A percentile compares a stretch with the other conserved stretches of the same genome.
These are phyloP conservation scores for Caenorhabditis wallacei DNA, from an alignment of 2,888 invertebrate species.

Conservation along the genomic window DNA sequence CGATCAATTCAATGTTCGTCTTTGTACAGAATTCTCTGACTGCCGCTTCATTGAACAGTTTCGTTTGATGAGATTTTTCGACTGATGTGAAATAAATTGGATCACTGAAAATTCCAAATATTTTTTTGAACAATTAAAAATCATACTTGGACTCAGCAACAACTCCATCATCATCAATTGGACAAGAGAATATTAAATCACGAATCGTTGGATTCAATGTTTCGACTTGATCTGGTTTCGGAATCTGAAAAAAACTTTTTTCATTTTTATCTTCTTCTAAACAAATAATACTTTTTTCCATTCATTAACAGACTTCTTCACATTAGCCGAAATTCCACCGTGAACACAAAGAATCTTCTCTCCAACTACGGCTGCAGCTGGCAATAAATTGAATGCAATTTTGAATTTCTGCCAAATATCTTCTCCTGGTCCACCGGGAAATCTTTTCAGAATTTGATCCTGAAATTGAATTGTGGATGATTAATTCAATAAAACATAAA, in stretches of 20 bases:
- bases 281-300: slow-evolving; percentile 17
- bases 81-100: background rate
- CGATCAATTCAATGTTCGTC: slow-evolving; percentile 32
- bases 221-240: background rate
- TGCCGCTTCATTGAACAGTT: slow-evolving; percentile 34
- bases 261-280: background rate
- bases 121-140: background rate
- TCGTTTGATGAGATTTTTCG: background rate
- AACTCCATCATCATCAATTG: slow-evolving; percentile 17
- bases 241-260: slow-evolving; percentile 4
- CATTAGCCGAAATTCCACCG: slow-evolving; percentile 30
- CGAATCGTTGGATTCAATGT: background rate
- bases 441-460: slow-evolving; percentile 16
- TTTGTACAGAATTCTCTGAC: slow-evolving; percentile 28
- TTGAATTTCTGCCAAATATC: slow-evolving; percentile 35
- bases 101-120: slow-evolving; percentile 10
- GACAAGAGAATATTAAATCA: slow-evolving; percentile 31
- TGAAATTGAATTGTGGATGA: background rate
- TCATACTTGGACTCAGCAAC: slow-evolving; percentile 20
- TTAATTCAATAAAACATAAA: background rate
- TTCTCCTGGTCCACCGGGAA: background rate
- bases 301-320: slow-evolving; percentile 1
- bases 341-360: slow-evolving; percentile 48
- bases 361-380: slow-evolving; percentile 37
- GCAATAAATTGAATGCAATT: slow-evolving; percentile 17